phyloP scores from a whole-genome alignment of 1,140 invertebrate species.

The Zaprionus gabonicus region DNA sequence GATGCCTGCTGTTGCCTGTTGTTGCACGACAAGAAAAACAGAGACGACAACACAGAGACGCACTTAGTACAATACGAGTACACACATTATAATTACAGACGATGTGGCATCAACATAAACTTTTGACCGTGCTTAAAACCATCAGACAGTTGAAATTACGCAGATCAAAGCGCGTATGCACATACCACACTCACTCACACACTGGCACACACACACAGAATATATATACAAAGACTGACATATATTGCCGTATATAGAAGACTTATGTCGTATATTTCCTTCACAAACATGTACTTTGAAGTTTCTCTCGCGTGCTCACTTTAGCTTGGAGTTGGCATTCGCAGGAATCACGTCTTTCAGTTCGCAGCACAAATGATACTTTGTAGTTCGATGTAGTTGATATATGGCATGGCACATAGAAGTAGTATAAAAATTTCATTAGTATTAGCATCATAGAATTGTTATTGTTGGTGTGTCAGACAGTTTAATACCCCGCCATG shows the following conservation, averaged over 20 bases:
- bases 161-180: constrained; percentile 64
- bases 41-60: constrained; percentile 15
- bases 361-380: constrained; percentile 78
- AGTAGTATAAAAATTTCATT: constrained; percentile 58
- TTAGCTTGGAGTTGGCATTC: constrained; percentile 77
- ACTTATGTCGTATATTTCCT: constrained; percentile 15
- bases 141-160: constrained; percentile 39
- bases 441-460: constrained; percentile 61
- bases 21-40: constrained; percentile 36
- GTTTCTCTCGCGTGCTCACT: constrained; percentile 53
- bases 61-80: constrained; percentile 66
- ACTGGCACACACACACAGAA: neutral
- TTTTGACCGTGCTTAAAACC: constrained; percentile 53
- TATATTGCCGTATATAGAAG: constrained; percentile 20
- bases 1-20: constrained; percentile 45
- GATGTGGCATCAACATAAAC: constrained; percentile 62
- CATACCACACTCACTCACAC: constrained; percentile 26
- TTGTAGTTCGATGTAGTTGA: constrained; percentile 55
- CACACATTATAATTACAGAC: constrained; percentile 71
- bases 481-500: neutral
- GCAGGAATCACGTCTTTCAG: constrained; percentile 75
- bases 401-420: constrained; percentile 22
- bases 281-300: constrained; percentile 68
- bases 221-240: constrained; percentile 8
- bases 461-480: neutral